phyloP scores from a whole-genome alignment of 1,140 invertebrate genomes.

The Anastatus disparis region DNA sequence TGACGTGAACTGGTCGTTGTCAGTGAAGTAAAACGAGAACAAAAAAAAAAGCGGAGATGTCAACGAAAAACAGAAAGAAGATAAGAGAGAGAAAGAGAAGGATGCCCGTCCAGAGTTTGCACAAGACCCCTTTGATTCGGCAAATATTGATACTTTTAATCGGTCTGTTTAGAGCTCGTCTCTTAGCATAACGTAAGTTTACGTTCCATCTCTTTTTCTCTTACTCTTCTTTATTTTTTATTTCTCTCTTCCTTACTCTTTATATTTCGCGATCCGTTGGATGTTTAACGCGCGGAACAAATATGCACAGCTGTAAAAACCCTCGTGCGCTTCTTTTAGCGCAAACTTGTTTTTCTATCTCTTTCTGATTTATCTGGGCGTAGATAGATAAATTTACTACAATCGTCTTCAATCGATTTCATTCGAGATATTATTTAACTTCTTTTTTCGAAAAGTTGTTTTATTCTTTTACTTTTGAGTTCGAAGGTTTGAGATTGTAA shows the following conservation, averaged over 20 bases:
- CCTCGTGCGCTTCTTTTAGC: slow-evolving; percentile 5
- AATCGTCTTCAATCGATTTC: slow-evolving; percentile 16
- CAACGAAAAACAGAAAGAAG: not conserved
- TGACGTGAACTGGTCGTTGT: no score
- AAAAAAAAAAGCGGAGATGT: not conserved
- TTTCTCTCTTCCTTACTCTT: slow-evolving; percentile 24
- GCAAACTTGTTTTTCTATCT: not conserved
- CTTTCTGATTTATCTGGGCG: not conserved
- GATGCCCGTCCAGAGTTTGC: slow-evolving; percentile 26
- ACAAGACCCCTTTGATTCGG: slow-evolving; percentile 43
- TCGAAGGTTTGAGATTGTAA: no score
- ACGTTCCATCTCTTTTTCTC: no score
- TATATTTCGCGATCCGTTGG: slow-evolving; percentile 13
- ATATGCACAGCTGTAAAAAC: slow-evolving; percentile 52
- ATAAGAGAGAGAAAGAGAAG: slow-evolving; percentile 10
- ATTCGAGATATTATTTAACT: no score
- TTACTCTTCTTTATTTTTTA: not conserved
- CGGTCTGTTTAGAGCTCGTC: slow-evolving; percentile 49
- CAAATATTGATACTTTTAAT: slow-evolving; percentile 63
- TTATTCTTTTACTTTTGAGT: no score
- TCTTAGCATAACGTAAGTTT: no score
- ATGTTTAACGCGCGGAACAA: slow-evolving; percentile 36
- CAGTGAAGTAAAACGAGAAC: not conserved
- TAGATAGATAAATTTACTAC: no score
- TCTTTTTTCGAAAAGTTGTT: no score